phyloP scores from a whole-genome alignment of 1,140 invertebrate species.

The Adoxophyes honmai region DNA sequence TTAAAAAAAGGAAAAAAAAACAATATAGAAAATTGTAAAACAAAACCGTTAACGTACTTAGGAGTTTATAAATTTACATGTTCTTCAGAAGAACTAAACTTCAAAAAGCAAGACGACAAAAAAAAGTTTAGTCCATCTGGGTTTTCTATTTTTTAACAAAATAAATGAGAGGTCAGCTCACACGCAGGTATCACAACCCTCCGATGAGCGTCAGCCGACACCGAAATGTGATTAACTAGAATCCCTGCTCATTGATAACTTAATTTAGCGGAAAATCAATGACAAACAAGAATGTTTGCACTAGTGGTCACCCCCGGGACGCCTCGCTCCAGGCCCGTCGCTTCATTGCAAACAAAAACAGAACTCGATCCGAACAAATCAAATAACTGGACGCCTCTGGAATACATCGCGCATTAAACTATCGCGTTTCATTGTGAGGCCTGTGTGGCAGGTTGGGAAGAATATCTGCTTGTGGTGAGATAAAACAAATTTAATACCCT shows the following conservation, averaged over 20 bases:
- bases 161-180: too few relatives aligned
- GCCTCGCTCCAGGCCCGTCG: not conserved
- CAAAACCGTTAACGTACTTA: too few relatives aligned
- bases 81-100: too few relatives aligned
- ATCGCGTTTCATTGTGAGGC: not conserved
- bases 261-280: conserved; percentile 28
- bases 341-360: conserved; percentile 18
- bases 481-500: too few relatives aligned
- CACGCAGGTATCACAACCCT: not conserved
- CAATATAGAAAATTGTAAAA: too few relatives aligned
- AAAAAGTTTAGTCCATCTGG: too few relatives aligned
- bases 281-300: conserved; percentile 22
- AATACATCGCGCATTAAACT: not conserved
- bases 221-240: not conserved
- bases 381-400: conserved; percentile 17
- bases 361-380: conserved; percentile 7
- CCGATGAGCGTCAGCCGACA: not conserved
- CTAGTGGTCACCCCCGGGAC: conserved; percentile 10
- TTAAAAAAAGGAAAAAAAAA: too few relatives aligned
- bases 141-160: too few relatives aligned
- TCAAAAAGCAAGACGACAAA: too few relatives aligned
- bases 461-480: too few relatives aligned
- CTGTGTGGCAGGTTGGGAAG: not conserved
- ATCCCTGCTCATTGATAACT: conserved; percentile 17
- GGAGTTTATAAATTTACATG: too few relatives aligned